Evolutionary conservation across 1,140 invertebrate species (phyloP).

Genomic region (Achatina immaculata): DNA sequence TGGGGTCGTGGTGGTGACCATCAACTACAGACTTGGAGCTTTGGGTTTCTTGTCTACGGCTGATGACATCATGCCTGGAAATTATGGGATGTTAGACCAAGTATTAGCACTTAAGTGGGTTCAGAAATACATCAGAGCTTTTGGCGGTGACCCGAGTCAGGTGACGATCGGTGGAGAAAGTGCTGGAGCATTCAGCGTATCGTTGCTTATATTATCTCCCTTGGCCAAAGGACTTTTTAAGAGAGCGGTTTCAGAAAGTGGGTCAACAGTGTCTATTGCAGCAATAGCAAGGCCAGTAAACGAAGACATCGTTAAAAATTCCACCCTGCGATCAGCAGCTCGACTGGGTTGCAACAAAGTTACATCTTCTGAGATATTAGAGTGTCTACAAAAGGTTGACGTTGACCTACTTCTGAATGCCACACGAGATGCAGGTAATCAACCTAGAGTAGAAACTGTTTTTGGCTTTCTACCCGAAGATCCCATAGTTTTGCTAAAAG

Average conservation of each 20-base stretch:
- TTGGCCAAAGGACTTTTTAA: slow-evolving; percentile 22
- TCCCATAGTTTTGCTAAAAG: not conserved
- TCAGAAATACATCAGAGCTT: slow-evolving; percentile 31
- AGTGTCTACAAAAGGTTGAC: not conserved
- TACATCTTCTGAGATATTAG: not conserved
- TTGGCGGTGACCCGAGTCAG: slow-evolving; percentile 27
- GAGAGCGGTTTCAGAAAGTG: slow-evolving; percentile 12
- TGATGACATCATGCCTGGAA: slow-evolving; percentile 30
- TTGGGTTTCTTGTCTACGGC: slow-evolving; percentile 35
- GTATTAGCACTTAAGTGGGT: slow-evolving; percentile 34
- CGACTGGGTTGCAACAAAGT: not conserved
- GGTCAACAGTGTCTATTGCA: not conserved
- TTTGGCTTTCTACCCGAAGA: slow-evolving; percentile 29
- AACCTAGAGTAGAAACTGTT: slow-evolving; percentile 7
- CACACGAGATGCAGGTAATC: not conserved
- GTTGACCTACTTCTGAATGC: not conserved
- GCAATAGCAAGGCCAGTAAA: slow-evolving; percentile 15
- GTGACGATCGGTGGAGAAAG: slow-evolving; percentile 30
- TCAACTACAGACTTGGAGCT: slow-evolving; percentile 31
- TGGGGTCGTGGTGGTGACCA: slow-evolving; percentile 17
- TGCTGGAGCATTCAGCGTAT: slow-evolving; percentile 21
- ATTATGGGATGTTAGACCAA: slow-evolving; percentile 36
- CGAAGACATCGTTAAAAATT: not conserved
- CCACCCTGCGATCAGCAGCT: not conserved
- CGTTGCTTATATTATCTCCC: not conserved